phyloP scores from a whole-genome alignment of 2,888 invertebrate species.

The Strigamia transsilvanica region DNA sequence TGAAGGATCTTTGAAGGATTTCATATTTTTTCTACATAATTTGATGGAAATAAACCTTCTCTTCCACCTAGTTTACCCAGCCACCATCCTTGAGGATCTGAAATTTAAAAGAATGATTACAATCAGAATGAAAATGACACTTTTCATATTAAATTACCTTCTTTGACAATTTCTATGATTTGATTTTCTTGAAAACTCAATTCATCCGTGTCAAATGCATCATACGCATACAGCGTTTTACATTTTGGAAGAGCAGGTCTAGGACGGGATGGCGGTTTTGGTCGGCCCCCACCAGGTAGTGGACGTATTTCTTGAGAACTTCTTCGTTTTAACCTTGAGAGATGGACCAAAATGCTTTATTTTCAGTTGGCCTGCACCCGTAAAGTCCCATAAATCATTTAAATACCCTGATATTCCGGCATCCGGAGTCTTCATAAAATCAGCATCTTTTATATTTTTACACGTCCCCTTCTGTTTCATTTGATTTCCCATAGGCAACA shows the following conservation, averaged over 20 bases:
- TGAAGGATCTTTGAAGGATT: neutral
- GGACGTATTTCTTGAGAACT: slow-evolving; percentile 61
- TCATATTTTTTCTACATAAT: slow-evolving; percentile 69
- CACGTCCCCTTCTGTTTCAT: neutral
- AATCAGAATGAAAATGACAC: slow-evolving; percentile 3
- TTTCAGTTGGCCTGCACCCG: neutral
- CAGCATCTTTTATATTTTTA: slow-evolving; percentile 55
- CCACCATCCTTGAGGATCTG: slow-evolving; percentile 77
- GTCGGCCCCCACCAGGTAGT: slow-evolving; percentile 63
- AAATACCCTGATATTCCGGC: slow-evolving; percentile 66
- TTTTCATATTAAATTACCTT: slow-evolving; percentile 66
- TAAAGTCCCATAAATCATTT: neutral
- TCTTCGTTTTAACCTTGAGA: slow-evolving; percentile 59
- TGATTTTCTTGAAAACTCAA: slow-evolving; percentile 71
- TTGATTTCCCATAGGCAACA: neutral
- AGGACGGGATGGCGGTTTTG: slow-evolving; percentile 66
- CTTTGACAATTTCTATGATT: slow-evolving; percentile 70
- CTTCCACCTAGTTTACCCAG: slow-evolving; percentile 69
- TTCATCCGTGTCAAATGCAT: slow-evolving; percentile 74
- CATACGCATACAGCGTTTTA: slow-evolving; percentile 71
- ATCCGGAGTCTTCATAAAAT: slow-evolving; percentile 65
- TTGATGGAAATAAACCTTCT: slow-evolving; percentile 73
- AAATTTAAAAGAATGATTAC: slow-evolving; percentile 58
- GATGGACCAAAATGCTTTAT: neutral
- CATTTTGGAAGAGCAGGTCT: slow-evolving; percentile 65